These are phyloP conservation scores for Iguana delicatissima DNA, from an alignment of 2,797 vertebrate genomes.

Conservation along the genomic window DNA sequence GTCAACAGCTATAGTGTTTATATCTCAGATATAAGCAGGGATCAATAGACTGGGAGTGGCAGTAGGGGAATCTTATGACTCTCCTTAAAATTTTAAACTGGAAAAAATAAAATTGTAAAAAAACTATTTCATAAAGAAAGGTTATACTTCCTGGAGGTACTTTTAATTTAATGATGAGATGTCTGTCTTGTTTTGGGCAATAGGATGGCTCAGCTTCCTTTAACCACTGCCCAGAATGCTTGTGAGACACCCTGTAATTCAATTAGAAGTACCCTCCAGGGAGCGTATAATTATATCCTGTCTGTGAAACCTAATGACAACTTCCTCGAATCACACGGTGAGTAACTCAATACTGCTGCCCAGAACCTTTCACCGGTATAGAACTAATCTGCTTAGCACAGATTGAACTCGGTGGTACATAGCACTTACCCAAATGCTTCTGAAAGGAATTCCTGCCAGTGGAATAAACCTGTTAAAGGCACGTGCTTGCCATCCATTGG, in stretches of 20 bases:
- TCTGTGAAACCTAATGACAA: constrained; percentile 79
- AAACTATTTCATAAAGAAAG: constrained; percentile 53
- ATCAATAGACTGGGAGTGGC: background rate
- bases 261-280: constrained; percentile 79
- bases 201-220: constrained; percentile 51
- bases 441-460: constrained; percentile 63
- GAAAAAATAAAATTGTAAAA: constrained; percentile 13
- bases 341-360: constrained; percentile 74
- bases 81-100: constrained; percentile 4
- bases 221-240: constrained; percentile 70
- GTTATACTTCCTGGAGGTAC: constrained; percentile 61
- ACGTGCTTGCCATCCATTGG: background rate
- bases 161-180: constrained; percentile 77
- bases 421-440: constrained; percentile 65
- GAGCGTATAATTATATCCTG: constrained; percentile 80
- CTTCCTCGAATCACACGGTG: constrained; percentile 69
- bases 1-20: background rate
- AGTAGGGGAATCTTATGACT: background rate
- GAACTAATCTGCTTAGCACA: constrained; percentile 79
- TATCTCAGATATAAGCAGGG: background rate
- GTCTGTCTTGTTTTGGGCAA: constrained; percentile 70
- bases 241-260: constrained; percentile 80
- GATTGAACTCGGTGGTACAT: constrained; percentile 67
- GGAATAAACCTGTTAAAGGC: constrained; percentile 66
- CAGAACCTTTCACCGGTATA: constrained; percentile 78